A percentile compares a stretch with the other conserved stretches of the same genome.
phyloP scores from a whole-genome alignment of 2,888 invertebrate species.

The Hydrotaea diabolus region DNA sequence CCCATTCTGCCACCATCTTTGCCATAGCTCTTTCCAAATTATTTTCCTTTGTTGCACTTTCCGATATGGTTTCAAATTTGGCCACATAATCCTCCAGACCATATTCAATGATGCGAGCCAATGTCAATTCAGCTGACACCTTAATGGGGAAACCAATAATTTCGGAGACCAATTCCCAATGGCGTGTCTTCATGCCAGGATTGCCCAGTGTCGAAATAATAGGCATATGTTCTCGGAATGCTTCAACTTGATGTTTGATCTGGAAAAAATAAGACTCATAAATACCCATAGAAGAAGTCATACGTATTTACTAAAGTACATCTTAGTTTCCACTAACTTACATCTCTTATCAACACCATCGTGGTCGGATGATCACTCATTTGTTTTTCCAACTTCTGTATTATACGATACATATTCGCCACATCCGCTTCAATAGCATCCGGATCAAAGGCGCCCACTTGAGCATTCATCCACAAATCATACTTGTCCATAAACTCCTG shows the following conservation, averaged over 20 bases:
- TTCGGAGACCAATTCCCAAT: constrained; percentile 97
- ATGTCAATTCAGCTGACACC: constrained; percentile 90
- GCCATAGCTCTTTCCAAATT: constrained; percentile 93
- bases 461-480: constrained; percentile 91
- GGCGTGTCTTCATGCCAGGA: constrained; percentile 94
- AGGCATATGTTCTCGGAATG: constrained; percentile 93
- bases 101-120: constrained; percentile 94
- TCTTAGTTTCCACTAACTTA: constrained; percentile 72
- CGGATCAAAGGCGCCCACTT: constrained; percentile 92
- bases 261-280: constrained; percentile 53
- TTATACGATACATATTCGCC: constrained; percentile 82
- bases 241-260: constrained; percentile 86
- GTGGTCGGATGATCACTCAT: constrained; percentile 90
- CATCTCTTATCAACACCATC: constrained; percentile 85
- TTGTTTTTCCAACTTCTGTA: constrained; percentile 93
- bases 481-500: constrained; percentile 92
- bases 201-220: constrained; percentile 96
- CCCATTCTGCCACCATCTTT: constrained; percentile 97
- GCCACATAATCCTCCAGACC: constrained; percentile 93
- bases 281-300: too few relatives aligned
- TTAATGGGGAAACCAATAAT: constrained; percentile 96
- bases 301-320: too few relatives aligned
- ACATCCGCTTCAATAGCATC: constrained; percentile 88
- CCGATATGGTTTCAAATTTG: constrained; percentile 95
- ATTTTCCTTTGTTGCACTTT: constrained; percentile 97